Conservation (phyloP, 2,113 vertebrate species). For the Poeciliopsis prolifica region DNA sequence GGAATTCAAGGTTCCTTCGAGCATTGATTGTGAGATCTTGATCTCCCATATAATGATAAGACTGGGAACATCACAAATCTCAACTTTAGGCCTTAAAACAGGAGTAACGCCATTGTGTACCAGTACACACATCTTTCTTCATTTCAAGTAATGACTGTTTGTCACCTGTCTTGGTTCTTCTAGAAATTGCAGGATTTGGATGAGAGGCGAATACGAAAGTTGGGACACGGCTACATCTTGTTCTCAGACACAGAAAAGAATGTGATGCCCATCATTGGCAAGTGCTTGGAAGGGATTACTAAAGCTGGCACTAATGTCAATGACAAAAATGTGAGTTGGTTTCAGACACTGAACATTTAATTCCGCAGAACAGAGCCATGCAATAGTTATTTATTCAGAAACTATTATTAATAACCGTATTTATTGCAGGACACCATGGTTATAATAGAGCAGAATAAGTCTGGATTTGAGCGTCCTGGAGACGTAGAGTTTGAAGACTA, state of each 20-base stretch:
- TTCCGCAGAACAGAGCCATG: conserved; percentile 11
- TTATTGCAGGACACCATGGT: conserved; percentile 83
- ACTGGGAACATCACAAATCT: not conserved
- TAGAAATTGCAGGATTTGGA: conserved; percentile 91
- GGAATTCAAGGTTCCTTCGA: not conserved
- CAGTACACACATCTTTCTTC: not conserved
- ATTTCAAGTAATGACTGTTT: conserved; percentile 10
- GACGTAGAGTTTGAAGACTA: conserved; percentile 92
- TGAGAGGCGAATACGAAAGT: conserved; percentile 80
- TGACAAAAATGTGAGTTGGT: conserved; percentile 83
- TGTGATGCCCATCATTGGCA: conserved; percentile 90
- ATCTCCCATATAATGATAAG: no score
- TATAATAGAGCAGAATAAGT: conserved; percentile 89
- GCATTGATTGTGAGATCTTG: not conserved
- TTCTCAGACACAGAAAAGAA: conserved; percentile 86
- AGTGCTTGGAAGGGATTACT: conserved; percentile 91
- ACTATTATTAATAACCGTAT: conserved; percentile 6
- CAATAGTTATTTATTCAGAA: not conserved
- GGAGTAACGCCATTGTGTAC: not conserved
- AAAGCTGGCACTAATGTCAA: conserved; percentile 84
- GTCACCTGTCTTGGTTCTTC: conserved; percentile 17
- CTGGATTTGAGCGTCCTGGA: conserved; percentile 87
- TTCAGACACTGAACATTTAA: conserved; percentile 9
- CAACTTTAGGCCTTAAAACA: not conserved
- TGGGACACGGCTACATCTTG: conserved; percentile 83